Evolutionary conservation across 2,113 vertebrate species (phyloP), one percentile per base, ranked within the genome.

Genomic region (Gymnarchus niloticus): DNA sequence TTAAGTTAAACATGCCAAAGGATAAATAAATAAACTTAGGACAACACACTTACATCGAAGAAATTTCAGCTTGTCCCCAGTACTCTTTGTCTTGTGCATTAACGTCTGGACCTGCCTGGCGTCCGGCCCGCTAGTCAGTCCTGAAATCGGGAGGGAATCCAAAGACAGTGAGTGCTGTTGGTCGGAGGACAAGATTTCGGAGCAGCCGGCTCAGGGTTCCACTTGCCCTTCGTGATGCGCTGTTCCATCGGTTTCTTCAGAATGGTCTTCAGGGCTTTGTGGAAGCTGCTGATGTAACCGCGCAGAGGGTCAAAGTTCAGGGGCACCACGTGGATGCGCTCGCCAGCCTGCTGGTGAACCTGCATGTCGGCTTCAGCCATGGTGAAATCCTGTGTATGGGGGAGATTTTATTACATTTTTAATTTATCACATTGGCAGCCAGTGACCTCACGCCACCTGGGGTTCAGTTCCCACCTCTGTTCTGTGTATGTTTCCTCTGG

Each of bases 41-140:
- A 19, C 7, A 19, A 25, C 9, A 8, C 85, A 89, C 94, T 93
- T 89, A 95, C 90, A 84, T 92, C 94, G 95, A 88, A 95, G 86
- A 87, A 95, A 93, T 85, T 93, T 90, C 0, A 88, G 85, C 48
- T 91, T 84, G 86, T 95, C 90, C 0, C 85, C 86, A 14, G 84
- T 84, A 73, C 86, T 87, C n/a, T 83, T 81, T 1, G 81, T 92
- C 91, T 92, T 94, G 88, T 94, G 83, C 85, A 94, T n/a, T 56
- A 86, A 21, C 12, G 90, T 91, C 1, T 89, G 89, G n/a, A 92
- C 86, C 87, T 86, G 65, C 82, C 88, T 89, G 54, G 83, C 84
- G 0, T 85, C 90, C 23, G 93, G 91, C 21, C 89, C 92, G 84
- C 88, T 91, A 85, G 86, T 91, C 78, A 90, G 0, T 0, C 90